A percentile compares a stretch with the other conserved stretches of the same genome.
Conservation (phyloP, 2,113 vertebrate genomes). For the Amia ocellicauda region DNA sequence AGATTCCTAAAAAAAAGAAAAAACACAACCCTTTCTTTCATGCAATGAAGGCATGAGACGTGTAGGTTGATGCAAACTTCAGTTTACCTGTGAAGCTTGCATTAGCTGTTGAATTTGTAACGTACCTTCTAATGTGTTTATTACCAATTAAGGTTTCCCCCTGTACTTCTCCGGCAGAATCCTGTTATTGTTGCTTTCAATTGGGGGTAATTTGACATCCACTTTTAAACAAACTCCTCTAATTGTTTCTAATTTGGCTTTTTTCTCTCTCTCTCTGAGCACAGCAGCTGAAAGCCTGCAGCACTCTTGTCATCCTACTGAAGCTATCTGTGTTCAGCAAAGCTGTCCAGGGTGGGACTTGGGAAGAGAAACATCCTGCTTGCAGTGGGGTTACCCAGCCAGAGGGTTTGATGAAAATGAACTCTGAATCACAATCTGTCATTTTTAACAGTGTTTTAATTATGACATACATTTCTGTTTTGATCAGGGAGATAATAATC, state of each 20-base stretch:
- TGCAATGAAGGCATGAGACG: too few relatives aligned
- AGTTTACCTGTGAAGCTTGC: too few relatives aligned
- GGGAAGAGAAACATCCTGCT: not conserved
- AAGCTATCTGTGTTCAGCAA: not conserved
- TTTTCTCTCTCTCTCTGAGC: not conserved
- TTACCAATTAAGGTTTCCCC: conserved; percentile 4
- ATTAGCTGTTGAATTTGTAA: not conserved
- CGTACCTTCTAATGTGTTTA: not conserved
- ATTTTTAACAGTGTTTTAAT: too few relatives aligned
- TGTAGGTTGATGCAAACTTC: too few relatives aligned
- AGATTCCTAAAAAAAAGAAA: too few relatives aligned
- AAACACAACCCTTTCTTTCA: too few relatives aligned
- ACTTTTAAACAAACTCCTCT: conserved; percentile 3
- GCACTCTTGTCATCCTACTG: not conserved
- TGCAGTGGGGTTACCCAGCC: not conserved
- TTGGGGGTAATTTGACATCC: conserved; percentile 1
- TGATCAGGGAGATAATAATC: too few relatives aligned
- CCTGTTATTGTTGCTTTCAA: conserved; percentile 4
- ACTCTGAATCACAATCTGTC: not conserved
- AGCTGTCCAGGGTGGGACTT: not conserved
- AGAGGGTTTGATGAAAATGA: not conserved
- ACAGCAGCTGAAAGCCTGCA: not conserved
- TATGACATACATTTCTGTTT: not conserved
- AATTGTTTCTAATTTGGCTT: conserved; percentile 13
- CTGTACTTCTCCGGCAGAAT: not conserved